Evolutionary conservation across 1,140 invertebrate genomes (phyloP).

Genomic region (Bombus turneri): DNA sequence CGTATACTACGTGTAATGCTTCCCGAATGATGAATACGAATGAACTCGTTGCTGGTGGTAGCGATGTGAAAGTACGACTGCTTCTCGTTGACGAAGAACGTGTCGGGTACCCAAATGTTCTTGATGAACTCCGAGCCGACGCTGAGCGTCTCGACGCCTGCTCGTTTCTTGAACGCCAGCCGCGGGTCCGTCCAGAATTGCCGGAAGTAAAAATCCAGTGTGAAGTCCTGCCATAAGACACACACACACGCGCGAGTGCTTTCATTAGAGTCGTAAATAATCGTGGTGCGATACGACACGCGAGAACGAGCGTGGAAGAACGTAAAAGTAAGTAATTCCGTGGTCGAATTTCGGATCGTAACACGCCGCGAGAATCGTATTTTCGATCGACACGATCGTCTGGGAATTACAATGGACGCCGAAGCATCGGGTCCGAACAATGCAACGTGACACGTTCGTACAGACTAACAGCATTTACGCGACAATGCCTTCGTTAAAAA

Average conservation of each 20-base stretch:
- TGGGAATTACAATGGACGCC: not conserved
- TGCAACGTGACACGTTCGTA: slow-evolving; percentile 20
- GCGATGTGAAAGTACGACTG: slow-evolving; percentile 99
- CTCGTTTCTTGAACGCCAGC: slow-evolving; percentile 93
- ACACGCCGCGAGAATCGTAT: not conserved
- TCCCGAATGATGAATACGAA: slow-evolving; percentile 96
- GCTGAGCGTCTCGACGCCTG: slow-evolving; percentile 93
- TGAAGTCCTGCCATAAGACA: slow-evolving; percentile 92
- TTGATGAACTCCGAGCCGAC: slow-evolving; percentile 97
- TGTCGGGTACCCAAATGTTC: slow-evolving; percentile 99
- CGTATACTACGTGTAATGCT: slow-evolving; percentile 97
- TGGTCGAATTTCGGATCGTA: not conserved
- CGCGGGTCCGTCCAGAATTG: slow-evolving; percentile 98
- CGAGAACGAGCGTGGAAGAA: slow-evolving; percentile 30
- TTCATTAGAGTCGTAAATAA: slow-evolving; percentile 34
- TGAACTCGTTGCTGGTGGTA: slow-evolving; percentile 98
- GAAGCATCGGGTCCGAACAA: not conserved
- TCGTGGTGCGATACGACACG: not conserved
- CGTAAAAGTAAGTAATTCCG: not conserved
- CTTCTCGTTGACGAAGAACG: slow-evolving; percentile 99
- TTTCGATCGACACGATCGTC: not conserved
- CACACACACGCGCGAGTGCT: slow-evolving; percentile 20
- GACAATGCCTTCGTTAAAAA: slow-evolving; percentile 35
- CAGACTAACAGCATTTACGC: slow-evolving; percentile 7
- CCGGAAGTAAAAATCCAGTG: slow-evolving; percentile 99